Evolutionary conservation across 1,140 invertebrate species (phyloP), one percentile per base, ranked within the genome.

Genomic region (Apis cerana): DNA sequence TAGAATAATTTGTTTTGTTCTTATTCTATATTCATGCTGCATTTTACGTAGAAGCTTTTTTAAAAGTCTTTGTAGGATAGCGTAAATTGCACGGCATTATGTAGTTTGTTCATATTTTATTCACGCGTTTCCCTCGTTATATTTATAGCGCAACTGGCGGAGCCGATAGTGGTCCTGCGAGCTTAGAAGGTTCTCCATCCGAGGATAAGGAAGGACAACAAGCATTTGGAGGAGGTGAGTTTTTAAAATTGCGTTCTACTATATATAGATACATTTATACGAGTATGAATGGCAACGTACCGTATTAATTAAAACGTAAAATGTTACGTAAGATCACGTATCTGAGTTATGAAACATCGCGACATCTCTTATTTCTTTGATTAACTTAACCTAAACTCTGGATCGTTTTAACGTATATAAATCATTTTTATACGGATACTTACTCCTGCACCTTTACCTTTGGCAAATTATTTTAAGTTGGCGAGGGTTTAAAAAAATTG

Each of bases 151-250:
- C 97, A 78, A 98, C 97, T 85, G 97, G 97, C 69, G 97, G 97
- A 80, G 97, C 97, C 23, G 97, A 98, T 92, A 97, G 97, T 91
- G 96, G 96, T 86, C 96, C 97, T 67, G 96, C 95, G 56, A 97
- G 96, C 77, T 95, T 96, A 74, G 95, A 95, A 71, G 97, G 97
- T 82, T 96, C 97, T 48, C 97, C 96, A 79, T 96, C 96, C 80
- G 97, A 97, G 86, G 97, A 97, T 89, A 96, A 97, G 90, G 96
- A 97, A 78, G 96, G 95, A 86, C 96, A 96, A 87, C 94, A 94
- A 84, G 86, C 93, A 56, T 97, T 97, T 91, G 97, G 97, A 91
- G 97, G 96, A 92, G 97, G 97, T 97, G 95, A 95, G 95, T 94
- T 85, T 68, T 11, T 5, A 10, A 5, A 27, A 48, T 23, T 13